Percentiles rank a stretch among this genome's conserved stretches.
Conservation (phyloP, 2,797 vertebrate species). For the Eulemur albifrons region DNA sequence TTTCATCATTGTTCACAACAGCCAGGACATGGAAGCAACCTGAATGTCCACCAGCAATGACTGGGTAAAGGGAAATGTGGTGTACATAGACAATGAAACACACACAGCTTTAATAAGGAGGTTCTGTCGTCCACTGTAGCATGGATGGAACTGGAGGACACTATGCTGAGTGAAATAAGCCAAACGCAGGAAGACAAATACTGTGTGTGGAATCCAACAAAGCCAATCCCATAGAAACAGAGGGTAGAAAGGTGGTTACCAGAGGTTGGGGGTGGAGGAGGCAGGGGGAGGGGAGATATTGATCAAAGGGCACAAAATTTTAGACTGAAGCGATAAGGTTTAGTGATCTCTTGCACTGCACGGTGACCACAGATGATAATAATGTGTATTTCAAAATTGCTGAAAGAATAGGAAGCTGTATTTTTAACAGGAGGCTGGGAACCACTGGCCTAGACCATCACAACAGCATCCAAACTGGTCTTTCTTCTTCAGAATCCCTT, state of each 20-base stretch:
- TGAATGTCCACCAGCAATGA: neutral
- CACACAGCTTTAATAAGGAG: neutral
- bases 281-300: neutral
- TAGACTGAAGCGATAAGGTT: neutral
- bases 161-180: neutral
- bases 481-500: neutral
- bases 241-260: neutral
- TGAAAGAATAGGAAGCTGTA: neutral
- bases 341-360: neutral
- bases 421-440: neutral
- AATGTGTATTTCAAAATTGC: neutral
- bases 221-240: neutral
- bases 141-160: neutral
- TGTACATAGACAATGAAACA: neutral
- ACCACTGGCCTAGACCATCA: neutral
- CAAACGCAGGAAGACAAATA: neutral
- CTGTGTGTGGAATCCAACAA: neutral
- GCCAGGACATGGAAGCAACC: neutral
- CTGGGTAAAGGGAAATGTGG: neutral
- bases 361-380: neutral
- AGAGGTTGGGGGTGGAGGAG: neutral
- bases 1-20: neutral
- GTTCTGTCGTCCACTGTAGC: neutral
- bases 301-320: neutral
- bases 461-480: neutral